A percentile compares a stretch with the other conserved stretches of the same genome.
Evolutionary conservation across 2,113 vertebrate genomes (phyloP).

Genomic region (Pteronura brasiliensis): DNA sequence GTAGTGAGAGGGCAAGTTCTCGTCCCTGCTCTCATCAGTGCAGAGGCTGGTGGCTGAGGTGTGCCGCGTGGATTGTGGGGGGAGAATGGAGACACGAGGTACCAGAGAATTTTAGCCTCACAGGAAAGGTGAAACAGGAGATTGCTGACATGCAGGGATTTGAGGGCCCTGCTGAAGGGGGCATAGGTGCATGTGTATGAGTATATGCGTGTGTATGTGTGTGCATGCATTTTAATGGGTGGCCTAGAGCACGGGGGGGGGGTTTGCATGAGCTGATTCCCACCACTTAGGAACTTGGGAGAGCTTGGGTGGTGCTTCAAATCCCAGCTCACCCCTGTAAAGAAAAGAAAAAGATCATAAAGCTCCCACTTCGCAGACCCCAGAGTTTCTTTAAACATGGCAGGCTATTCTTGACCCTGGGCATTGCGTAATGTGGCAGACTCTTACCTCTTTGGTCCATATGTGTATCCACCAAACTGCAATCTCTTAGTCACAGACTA

Average conservation of each 20-base stretch:
- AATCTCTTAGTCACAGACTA: not conserved
- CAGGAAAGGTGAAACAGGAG: not conserved
- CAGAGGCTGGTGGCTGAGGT: accelerated
- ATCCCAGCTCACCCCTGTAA: not conserved
- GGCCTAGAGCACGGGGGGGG: not conserved
- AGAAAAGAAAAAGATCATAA: not conserved
- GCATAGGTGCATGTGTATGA: not conserved
- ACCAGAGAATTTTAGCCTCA: not conserved
- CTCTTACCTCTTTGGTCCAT: not conserved
- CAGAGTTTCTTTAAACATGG: not conserved
- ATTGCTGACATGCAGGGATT: not conserved
- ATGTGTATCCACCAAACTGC: not conserved
- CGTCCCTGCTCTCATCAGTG: not conserved
- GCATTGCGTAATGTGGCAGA: not conserved
- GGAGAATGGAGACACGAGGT: not conserved
- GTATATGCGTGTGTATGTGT: accelerated
- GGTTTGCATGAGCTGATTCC: not conserved
- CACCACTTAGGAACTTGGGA: not conserved
- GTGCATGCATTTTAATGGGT: not conserved
- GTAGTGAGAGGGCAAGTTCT: not conserved
- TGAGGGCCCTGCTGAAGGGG: not conserved
- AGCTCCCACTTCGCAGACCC: not conserved
- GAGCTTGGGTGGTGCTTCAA: not conserved
- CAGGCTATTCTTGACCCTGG: not conserved
- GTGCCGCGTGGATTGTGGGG: accelerated